These are phyloP conservation scores for Uloborus plumipes DNA, from an alignment of 2,888 invertebrate genomes.

Conservation along the genomic window DNA sequence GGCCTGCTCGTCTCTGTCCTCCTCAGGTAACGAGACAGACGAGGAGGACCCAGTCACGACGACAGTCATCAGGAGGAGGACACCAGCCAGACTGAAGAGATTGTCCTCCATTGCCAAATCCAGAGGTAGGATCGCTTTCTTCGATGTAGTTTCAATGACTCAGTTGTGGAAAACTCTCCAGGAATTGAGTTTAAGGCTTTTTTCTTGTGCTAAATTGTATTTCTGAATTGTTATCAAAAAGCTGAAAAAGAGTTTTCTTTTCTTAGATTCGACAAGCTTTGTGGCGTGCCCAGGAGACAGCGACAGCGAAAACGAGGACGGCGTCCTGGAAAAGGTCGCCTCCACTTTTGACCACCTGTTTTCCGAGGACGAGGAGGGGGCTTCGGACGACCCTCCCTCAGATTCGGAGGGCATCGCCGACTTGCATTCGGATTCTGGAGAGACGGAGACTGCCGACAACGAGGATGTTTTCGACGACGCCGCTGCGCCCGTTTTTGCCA, in stretches of 20 bases:
- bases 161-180: too few relatives aligned
- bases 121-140: conserved; percentile 50
- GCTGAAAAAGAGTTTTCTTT: too few relatives aligned
- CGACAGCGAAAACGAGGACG: conserved; percentile 82
- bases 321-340: conserved; percentile 79
- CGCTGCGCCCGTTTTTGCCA: conserved; percentile 19
- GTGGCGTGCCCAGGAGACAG: conserved; percentile 74
- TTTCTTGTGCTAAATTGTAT: too few relatives aligned
- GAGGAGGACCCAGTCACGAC: conserved; percentile 71
- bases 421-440: conserved; percentile 64
- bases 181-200: too few relatives aligned
- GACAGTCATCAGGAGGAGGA: conserved; percentile 69
- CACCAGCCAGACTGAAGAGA: conserved; percentile 43
- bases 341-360: conserved; percentile 83
- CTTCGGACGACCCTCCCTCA: conserved; percentile 75
- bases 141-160: too few relatives aligned
- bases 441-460: conserved; percentile 66
- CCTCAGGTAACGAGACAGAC: conserved; percentile 71
- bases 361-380: conserved; percentile 75
- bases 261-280: conserved; percentile 66
- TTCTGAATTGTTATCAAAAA: too few relatives aligned
- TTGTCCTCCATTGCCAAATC: conserved; percentile 65
- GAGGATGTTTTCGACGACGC: conserved; percentile 58
- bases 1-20: conserved; percentile 66
- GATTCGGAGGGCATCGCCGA: conserved; percentile 73